Evolutionary conservation across 2,888 invertebrate genomes (phyloP).

Genomic region (Noctua janthe): DNA sequence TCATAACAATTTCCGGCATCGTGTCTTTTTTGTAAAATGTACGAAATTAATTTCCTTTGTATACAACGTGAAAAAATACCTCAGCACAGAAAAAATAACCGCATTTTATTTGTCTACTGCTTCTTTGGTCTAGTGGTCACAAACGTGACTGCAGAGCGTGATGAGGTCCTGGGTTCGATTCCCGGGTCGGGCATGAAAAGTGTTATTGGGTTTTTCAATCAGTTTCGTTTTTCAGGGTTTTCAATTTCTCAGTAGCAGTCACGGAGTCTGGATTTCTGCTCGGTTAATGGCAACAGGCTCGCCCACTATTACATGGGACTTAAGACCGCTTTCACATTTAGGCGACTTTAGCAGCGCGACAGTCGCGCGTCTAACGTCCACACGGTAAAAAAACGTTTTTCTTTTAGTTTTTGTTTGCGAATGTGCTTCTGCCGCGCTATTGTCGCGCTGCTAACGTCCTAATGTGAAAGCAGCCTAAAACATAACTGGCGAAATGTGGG

Average conservation of each 20-base stretch:
- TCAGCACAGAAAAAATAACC: not conserved
- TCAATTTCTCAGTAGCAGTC: not conserved
- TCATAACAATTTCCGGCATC: constrained; percentile 15
- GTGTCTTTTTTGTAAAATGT: not conserved
- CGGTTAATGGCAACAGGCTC: not conserved
- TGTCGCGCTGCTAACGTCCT: no score
- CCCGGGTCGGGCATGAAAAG: not conserved
- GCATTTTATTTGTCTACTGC: not conserved
- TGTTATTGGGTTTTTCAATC: not conserved
- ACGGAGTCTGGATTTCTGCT: not conserved
- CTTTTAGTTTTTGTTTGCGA: no score
- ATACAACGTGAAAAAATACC: not conserved
- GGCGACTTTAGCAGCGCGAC: no score
- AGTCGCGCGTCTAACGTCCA: no score
- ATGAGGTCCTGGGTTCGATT: not conserved
- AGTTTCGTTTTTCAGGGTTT: not conserved
- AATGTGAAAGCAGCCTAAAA: no score
- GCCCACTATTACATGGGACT: not conserved
- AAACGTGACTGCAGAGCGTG: not conserved
- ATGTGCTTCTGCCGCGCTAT: no score
- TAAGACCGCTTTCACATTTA: no score
- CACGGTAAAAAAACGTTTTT: no score
- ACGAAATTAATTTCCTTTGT: not conserved
- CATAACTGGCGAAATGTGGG: not conserved
- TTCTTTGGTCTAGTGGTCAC: not conserved